These are phyloP conservation scores for Apteryx owenii DNA, from an alignment of 2,113 vertebrate genomes.

Conservation along the genomic window DNA sequence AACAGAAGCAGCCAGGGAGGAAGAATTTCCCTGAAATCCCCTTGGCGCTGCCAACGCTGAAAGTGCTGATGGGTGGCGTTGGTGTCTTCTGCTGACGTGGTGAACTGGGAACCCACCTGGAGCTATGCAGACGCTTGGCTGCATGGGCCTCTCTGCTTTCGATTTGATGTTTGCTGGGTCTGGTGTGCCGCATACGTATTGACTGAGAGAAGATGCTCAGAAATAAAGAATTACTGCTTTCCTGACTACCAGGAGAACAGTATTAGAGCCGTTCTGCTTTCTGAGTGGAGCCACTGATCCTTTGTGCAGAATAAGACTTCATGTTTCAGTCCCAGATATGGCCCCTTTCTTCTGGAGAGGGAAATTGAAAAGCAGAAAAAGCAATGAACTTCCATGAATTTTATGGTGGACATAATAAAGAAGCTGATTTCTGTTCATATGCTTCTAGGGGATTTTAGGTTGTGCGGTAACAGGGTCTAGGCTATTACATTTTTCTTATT, in stretches of 20 bases:
- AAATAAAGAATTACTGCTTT: not conserved
- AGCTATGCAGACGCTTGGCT: rapidly evolving
- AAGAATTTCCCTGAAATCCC: not conserved
- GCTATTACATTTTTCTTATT: not conserved
- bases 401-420: rapidly evolving
- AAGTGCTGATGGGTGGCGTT: too few relatives aligned
- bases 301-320: not conserved
- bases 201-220: not conserved
- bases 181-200: not conserved
- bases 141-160: not conserved
- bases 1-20: not conserved
- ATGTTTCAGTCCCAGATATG: rapidly evolving
- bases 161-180: not conserved
- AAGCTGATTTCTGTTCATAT: rapidly evolving
- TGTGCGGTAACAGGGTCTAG: not conserved
- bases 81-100: not conserved
- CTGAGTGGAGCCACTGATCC: not conserved
- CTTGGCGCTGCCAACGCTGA: too few relatives aligned
- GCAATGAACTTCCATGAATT: not conserved
- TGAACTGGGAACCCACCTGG: not conserved
- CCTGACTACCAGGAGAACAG: not conserved
- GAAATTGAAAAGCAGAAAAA: not conserved
- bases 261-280: not conserved
- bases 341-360: not conserved
- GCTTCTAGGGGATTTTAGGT: not conserved